phyloP scores from a whole-genome alignment of 1,140 invertebrate genomes.

The Ylistrum balloti region DNA sequence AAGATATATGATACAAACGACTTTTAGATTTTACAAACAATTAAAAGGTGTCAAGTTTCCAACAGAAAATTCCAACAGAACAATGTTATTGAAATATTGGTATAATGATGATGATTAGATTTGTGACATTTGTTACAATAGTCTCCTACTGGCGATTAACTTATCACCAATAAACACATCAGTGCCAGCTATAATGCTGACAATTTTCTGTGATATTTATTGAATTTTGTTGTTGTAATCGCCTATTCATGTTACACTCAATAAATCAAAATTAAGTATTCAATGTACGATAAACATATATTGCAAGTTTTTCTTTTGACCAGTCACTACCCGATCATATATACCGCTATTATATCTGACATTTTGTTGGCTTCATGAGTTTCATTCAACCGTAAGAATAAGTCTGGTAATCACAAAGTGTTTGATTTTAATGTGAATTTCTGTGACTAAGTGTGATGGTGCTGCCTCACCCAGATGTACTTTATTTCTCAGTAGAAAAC shows the following conservation, averaged over 20 bases:
- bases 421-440: conserved; percentile 30
- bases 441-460: neutral
- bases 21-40: too few relatives aligned
- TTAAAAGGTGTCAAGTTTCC: too few relatives aligned
- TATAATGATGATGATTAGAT: too few relatives aligned
- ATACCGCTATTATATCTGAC: neutral
- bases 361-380: neutral
- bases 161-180: neutral
- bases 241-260: neutral
- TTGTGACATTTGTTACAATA: neutral
- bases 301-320: neutral
- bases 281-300: neutral
- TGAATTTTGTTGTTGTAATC: conserved; percentile 11
- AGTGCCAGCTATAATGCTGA: neutral
- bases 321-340: neutral
- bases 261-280: conserved; percentile 36
- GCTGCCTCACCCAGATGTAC: neutral
- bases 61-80: too few relatives aligned
- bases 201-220: conserved; percentile 29
- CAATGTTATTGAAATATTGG: too few relatives aligned
- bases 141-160: neutral
- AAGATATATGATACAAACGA: too few relatives aligned
- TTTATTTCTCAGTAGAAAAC: neutral
- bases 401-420: neutral
- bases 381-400: neutral